These are phyloP conservation scores for Hydropsyche betteni DNA, from an alignment of 2,888 invertebrate genomes.

Conservation along the genomic window DNA sequence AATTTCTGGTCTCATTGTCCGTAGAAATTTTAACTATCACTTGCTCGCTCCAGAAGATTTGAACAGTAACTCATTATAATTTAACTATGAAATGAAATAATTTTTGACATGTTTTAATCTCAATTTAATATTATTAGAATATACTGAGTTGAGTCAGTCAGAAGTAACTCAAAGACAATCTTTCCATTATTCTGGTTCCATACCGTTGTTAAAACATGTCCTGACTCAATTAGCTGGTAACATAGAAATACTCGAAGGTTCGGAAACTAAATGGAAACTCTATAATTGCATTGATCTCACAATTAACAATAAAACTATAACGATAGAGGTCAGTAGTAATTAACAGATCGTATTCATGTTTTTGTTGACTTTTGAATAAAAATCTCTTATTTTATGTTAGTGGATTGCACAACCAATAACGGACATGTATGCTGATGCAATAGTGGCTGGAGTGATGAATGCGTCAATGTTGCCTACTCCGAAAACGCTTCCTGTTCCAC, in stretches of 20 bases:
- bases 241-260: constrained; percentile 71
- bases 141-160: constrained; percentile 95
- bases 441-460: constrained; percentile 86
- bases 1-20: constrained; percentile 93
- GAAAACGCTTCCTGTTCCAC: constrained; percentile 59
- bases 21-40: constrained; percentile 98
- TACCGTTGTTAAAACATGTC: constrained; percentile 76
- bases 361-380: background rate
- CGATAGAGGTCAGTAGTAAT: constrained; percentile 73
- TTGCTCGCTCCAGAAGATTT: constrained; percentile 91
- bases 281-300: constrained; percentile 86
- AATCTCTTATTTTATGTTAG: constrained; percentile 58
- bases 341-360: background rate
- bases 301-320: constrained; percentile 82
- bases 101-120: background rate
- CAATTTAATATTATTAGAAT: constrained; percentile 69
- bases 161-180: constrained; percentile 93
- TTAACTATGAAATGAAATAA: background rate
- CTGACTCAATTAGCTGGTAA: constrained; percentile 81
- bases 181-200: constrained; percentile 83
- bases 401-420: constrained; percentile 96
- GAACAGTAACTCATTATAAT: constrained; percentile 68
- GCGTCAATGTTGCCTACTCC: constrained; percentile 65
- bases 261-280: constrained; percentile 78
- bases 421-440: constrained; percentile 98